These are phyloP conservation scores for Trematocara unimaculatum DNA, from an alignment of 2,113 vertebrate genomes.

Conservation along the genomic window DNA sequence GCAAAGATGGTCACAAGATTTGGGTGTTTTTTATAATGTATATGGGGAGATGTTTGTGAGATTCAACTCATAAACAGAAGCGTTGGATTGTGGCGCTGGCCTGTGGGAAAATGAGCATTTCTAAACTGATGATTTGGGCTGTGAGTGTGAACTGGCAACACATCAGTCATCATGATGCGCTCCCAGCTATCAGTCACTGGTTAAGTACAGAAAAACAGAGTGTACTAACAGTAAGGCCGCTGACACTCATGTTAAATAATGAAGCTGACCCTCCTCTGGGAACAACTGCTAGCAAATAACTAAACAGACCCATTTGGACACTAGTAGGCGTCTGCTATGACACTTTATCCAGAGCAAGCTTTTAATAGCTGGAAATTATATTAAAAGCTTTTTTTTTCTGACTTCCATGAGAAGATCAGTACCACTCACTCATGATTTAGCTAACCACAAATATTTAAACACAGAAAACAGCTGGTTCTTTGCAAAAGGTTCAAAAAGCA, in stretches of 20 bases:
- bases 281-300: neutral
- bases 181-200: neutral
- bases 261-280: neutral
- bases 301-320: neutral
- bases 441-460: neutral
- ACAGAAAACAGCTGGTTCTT: neutral
- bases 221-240: neutral
- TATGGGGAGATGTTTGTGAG: neutral
- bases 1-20: neutral
- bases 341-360: neutral
- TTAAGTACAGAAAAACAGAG: neutral
- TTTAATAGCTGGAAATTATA: neutral
- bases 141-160: neutral
- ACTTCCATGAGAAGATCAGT: neutral
- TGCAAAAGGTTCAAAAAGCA: neutral
- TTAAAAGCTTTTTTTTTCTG: neutral
- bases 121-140: slow-evolving; percentile 12
- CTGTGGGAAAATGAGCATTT: neutral
- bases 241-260: neutral
- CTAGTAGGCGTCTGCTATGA: neutral
- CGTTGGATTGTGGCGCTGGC: neutral
- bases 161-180: neutral
- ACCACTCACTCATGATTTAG: neutral
- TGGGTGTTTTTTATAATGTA: neutral
- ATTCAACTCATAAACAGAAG: neutral